Evolutionary conservation across 2,797 vertebrate species (phyloP), one percentile per base, ranked within the genome.

Genomic region (Oophaga sylvatica): DNA sequence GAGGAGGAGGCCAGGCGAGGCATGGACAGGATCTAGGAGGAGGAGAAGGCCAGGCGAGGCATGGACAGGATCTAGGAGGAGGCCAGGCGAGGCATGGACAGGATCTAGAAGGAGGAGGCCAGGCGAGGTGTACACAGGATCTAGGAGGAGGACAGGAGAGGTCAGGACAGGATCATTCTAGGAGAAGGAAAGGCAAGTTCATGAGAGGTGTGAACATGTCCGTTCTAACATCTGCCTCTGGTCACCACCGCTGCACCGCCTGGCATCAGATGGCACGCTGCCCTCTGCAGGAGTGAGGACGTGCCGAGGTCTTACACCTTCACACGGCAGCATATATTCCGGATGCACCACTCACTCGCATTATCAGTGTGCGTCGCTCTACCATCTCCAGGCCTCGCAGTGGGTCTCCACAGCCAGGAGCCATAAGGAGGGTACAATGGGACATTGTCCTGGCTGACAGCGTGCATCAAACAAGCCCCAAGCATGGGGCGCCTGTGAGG

Each of bases 381-480:
- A 22, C 62, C 35, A 3, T n/a, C 4, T 62, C 3, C 60, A 20
- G 60, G 62, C 22, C 62, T 65, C 62, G 11, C 62, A 65, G 35
- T 41, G 48, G 8, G 48, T 53, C 48, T 53, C 48, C 48, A 11
- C 48, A 53, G 48, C 48, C 48, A 53, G 63, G 12, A 26, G 4
- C 26, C 63, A 67, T 9, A 67, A 12, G n/a, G 63, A 10, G 10
- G 9, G 12, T 12, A 11, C 92, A 94, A 95, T 94, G 5, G 92
- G 94, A 95, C 94, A 92, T 94, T 95, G 95, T 95, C 94, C 95
- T 96, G 95, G 95, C 95, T 95, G 95, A 96, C 96, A 96, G 94
- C 92, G 93, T 94, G 94, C 96, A 95, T 96, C 94, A 94, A 97
- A 96, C 93, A 92, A 93, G 94, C 94, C 92, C 96, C 92, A 96